Evolutionary conservation across 2,888 invertebrate species (phyloP).

Genomic region (Meandrusa payeni): DNA sequence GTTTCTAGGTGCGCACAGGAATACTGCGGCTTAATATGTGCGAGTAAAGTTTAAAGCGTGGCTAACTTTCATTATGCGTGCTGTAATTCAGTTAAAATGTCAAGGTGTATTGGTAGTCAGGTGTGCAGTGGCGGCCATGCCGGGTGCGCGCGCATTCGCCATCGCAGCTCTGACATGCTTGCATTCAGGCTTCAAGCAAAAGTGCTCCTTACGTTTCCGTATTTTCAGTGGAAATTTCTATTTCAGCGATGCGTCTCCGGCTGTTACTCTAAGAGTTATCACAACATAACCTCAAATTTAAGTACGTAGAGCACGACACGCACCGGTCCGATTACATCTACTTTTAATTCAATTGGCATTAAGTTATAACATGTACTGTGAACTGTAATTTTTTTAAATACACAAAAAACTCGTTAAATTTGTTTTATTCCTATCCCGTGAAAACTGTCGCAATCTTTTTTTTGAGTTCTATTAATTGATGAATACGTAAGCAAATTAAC

Average conservation of each 20-base stretch:
- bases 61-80: constrained; percentile 42
- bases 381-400: constrained; percentile 58
- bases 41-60: constrained; percentile 37
- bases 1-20: constrained; percentile 43
- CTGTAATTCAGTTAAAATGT: constrained; percentile 65
- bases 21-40: constrained; percentile 39
- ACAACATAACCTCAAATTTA: constrained; percentile 78
- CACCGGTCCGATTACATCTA: constrained; percentile 57
- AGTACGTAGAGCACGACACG: constrained; percentile 62
- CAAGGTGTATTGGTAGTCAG: constrained; percentile 69
- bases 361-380: constrained; percentile 47
- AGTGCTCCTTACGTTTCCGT: constrained; percentile 56
- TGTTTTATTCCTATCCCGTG: constrained; percentile 67
- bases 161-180: constrained; percentile 51
- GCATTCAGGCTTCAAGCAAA: constrained; percentile 48
- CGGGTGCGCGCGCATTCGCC: constrained; percentile 76
- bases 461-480: too few relatives aligned
- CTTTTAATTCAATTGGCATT: constrained; percentile 58
- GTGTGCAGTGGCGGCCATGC: constrained; percentile 75
- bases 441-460: background rate
- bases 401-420: constrained; percentile 52
- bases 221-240: constrained; percentile 53
- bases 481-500: too few relatives aligned
- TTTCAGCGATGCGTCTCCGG: constrained; percentile 47
- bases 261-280: constrained; percentile 68